Conservation (phyloP, 2,113 vertebrate species). For the Elachura formosa region DNA sequence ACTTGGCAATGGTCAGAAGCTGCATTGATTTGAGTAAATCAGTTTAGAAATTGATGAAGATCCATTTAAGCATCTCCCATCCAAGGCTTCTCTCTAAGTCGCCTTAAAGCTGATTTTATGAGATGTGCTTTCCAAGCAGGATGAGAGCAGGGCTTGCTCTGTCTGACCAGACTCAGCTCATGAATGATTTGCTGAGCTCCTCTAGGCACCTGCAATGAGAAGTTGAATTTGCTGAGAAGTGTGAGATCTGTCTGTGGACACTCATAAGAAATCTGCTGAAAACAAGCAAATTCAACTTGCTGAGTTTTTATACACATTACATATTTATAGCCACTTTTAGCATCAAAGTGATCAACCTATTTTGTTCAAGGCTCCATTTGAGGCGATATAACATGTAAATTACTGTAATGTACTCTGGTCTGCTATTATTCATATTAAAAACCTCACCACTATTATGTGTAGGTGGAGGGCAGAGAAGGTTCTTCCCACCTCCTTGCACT, state of each 20-base stretch:
- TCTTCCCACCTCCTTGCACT: neutral
- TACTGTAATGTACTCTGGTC: neutral
- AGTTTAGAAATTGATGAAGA: constrained; percentile 16
- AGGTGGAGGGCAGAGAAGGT: neutral
- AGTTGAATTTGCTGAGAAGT: neutral
- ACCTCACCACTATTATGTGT: rapidly evolving
- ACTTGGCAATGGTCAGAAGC: neutral
- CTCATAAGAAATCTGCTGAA: neutral
- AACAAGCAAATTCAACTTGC: neutral
- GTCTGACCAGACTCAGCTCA: neutral
- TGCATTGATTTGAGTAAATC: neutral
- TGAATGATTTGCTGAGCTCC: neutral
- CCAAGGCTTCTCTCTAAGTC: neutral
- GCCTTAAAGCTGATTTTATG: neutral
- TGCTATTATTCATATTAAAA: neutral
- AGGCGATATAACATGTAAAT: neutral
- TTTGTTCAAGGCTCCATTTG: neutral
- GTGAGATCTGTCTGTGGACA: neutral
- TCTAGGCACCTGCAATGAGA: neutral
- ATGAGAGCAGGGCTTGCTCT: neutral
- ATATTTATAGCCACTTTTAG: neutral
- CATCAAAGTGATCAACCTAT: neutral
- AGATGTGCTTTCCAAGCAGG: neutral
- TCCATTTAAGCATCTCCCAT: neutral
- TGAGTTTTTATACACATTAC: neutral